Evolutionary conservation across 92 coral and sea anemone genomes (phyloP).

Genomic region (Epizoanthus ramosus): DNA sequence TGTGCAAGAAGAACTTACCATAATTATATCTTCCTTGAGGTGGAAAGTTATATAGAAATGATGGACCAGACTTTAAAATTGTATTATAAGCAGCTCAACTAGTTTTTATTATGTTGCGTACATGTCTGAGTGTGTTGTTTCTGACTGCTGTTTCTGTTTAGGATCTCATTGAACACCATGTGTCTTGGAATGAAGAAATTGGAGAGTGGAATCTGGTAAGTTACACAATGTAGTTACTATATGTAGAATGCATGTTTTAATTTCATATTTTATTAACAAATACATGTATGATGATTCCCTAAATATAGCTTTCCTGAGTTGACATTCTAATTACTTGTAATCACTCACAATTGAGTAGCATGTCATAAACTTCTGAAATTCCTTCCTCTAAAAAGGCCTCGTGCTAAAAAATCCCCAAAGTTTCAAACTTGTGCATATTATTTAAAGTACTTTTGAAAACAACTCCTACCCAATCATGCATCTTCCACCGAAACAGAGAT

Average conservation of each 20-base stretch:
- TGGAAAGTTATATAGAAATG: background rate
- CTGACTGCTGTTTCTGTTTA: conserved; percentile 9
- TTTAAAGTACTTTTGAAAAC: too few relatives aligned
- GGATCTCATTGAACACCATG: conserved; percentile 90
- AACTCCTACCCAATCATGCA: too few relatives aligned
- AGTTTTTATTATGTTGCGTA: background rate
- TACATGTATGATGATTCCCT: background rate
- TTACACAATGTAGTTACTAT: background rate
- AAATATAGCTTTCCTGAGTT: background rate
- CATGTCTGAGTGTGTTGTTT: background rate
- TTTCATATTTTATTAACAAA: too few relatives aligned
- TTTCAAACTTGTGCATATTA: too few relatives aligned
- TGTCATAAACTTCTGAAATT: too few relatives aligned
- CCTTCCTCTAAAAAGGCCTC: too few relatives aligned
- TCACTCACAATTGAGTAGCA: too few relatives aligned
- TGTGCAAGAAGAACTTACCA: too few relatives aligned
- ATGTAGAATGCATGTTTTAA: background rate
- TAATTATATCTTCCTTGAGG: too few relatives aligned
- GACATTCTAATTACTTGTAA: background rate
- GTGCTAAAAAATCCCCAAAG: too few relatives aligned
- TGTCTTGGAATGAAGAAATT: conserved; percentile 97
- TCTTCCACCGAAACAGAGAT: too few relatives aligned
- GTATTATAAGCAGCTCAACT: background rate
- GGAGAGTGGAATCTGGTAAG: conserved; percentile 99
- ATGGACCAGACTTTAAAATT: background rate